Percentiles rank a stretch among this genome's conserved stretches.
These are phyloP conservation scores for Ceyx erithaca DNA, from an alignment of 2,797 vertebrate genomes.

Conservation along the genomic window DNA sequence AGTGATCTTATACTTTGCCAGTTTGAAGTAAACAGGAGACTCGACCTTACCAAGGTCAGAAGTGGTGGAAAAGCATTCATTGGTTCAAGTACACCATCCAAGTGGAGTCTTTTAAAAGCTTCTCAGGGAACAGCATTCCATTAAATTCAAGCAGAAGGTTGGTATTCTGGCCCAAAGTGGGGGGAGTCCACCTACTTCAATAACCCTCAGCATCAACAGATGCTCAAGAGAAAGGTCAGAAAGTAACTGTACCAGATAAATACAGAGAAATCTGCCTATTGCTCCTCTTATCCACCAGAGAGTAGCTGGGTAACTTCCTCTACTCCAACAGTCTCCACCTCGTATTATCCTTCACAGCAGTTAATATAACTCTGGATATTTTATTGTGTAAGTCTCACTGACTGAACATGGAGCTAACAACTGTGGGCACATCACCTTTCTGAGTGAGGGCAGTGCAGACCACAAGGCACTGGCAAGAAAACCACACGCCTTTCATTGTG, in stretches of 20 bases:
- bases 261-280: neutral
- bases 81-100: neutral
- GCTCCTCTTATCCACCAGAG: neutral
- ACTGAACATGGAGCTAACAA: neutral
- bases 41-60: neutral
- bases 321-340: neutral
- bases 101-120: neutral
- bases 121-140: neutral
- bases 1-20: too few relatives aligned
- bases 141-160: neutral
- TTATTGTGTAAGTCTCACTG: neutral
- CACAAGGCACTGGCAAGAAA: neutral
- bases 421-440: neutral
- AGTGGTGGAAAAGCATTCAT: neutral
- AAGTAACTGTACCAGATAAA: rapidly evolving
- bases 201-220: neutral
- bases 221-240: neutral
- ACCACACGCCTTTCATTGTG: neutral
- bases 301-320: neutral
- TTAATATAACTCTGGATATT: neutral
- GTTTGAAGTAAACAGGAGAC: neutral
- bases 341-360: neutral
- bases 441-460: neutral
- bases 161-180: rapidly evolving
- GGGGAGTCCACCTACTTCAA: rapidly evolving